Conservation (phyloP, 1,140 invertebrate species). For the Drosophila yakuba region DNA sequence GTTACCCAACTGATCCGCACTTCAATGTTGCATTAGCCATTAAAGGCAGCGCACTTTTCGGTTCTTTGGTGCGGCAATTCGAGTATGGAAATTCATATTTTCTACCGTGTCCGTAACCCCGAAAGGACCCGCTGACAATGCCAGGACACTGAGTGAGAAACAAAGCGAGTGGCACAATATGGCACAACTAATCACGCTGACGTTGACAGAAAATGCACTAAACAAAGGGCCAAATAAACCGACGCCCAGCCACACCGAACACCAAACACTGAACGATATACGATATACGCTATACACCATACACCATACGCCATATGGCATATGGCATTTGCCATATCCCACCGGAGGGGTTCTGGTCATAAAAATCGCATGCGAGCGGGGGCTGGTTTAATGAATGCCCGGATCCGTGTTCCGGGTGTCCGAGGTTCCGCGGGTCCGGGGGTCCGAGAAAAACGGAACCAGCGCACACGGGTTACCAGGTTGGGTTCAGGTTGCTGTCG, state of each 20-base stretch:
- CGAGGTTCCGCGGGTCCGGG: too few relatives aligned
- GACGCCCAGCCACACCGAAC: conserved; percentile 33
- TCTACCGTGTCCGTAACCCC: conserved; percentile 21
- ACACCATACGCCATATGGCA: conserved; percentile 15
- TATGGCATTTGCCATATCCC: conserved; percentile 27
- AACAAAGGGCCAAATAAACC: conserved; percentile 55
- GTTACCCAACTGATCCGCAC: too few relatives aligned
- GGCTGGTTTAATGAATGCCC: conserved; percentile 58
- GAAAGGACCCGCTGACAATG: conserved; percentile 39
- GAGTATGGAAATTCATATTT: conserved; percentile 18
- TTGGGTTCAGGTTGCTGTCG: conserved; percentile 39
- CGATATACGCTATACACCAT: conserved; percentile 10
- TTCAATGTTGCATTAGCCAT: neutral
- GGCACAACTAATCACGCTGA: conserved; percentile 75
- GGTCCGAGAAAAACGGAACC: conserved; percentile 45
- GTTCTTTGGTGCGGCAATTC: neutral
- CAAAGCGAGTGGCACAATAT: conserved; percentile 50
- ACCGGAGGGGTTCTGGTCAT: conserved; percentile 39
- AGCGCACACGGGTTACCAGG: conserved; percentile 41
- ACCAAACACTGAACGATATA: neutral
- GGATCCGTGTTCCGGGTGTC: neutral
- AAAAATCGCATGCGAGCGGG: conserved; percentile 56
- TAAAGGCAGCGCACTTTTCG: neutral
- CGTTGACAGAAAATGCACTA: conserved; percentile 68
- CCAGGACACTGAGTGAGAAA: conserved; percentile 27